Conservation (phyloP, 2,113 vertebrate genomes). For the Marmota flaviventris region DNA sequence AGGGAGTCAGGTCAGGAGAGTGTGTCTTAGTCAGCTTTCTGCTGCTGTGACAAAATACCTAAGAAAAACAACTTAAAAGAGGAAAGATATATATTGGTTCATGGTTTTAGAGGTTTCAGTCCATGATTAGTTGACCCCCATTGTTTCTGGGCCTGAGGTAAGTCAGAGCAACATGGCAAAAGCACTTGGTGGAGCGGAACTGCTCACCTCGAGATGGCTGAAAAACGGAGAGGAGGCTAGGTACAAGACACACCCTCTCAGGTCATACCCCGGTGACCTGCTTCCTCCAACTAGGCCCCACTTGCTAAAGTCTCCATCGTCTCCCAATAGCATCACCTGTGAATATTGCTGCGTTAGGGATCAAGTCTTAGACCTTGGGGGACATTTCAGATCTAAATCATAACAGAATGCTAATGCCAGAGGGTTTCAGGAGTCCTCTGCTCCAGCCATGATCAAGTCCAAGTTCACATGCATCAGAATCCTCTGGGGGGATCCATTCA, state of each 20-base stretch:
- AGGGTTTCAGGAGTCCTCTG: neutral
- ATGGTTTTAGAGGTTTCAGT: neutral
- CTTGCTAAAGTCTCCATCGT: neutral
- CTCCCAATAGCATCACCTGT: neutral
- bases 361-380: neutral
- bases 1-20: neutral
- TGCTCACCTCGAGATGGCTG: neutral
- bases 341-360: neutral
- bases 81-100: neutral
- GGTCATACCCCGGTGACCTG: neutral
- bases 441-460: neutral
- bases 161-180: neutral
- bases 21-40: neutral
- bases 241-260: neutral
- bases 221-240: neutral
- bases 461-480: neutral
- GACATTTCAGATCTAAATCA: neutral
- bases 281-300: neutral
- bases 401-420: neutral
- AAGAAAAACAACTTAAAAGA: neutral
- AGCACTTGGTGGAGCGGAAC: neutral
- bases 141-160: neutral
- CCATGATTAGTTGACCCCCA: neutral
- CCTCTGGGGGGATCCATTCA: neutral
- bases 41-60: neutral